phyloP scores from a whole-genome alignment of 2,888 invertebrate genomes.

The Cordilura impudica region DNA sequence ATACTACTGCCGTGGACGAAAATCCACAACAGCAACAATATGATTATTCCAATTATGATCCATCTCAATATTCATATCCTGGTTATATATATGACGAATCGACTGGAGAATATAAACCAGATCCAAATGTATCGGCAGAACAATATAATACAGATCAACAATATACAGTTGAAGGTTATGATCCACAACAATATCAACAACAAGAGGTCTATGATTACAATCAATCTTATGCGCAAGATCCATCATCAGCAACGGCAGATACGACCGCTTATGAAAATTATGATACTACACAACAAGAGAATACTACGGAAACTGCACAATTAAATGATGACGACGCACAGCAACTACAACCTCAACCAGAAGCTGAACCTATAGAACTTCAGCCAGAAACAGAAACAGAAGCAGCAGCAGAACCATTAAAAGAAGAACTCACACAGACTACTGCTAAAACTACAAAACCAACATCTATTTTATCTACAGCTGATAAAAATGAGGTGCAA shows the following conservation, averaged over 20 bases:
- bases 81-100: slow-evolving; percentile 75
- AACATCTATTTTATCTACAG: slow-evolving; percentile 71
- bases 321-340: not conserved
- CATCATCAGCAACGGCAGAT: slow-evolving; percentile 1
- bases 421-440: slow-evolving; percentile 19
- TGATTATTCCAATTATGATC: slow-evolving; percentile 75
- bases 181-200: slow-evolving; percentile 50
- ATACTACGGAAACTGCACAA: not conserved
- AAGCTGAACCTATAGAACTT: slow-evolving; percentile 2
- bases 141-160: slow-evolving; percentile 58
- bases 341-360: not conserved
- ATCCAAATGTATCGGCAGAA: slow-evolving; percentile 64
- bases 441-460: slow-evolving; percentile 61
- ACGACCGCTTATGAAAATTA: slow-evolving; percentile 21
- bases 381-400: not conserved
- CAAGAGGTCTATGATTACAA: slow-evolving; percentile 51
- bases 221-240: slow-evolving; percentile 42
- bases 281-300: slow-evolving; percentile 23
- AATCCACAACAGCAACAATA: slow-evolving; percentile 69
- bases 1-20: slow-evolving; percentile 62
- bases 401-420: not conserved
- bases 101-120: slow-evolving; percentile 73
- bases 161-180: slow-evolving; percentile 47
- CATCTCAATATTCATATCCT: slow-evolving; percentile 72
- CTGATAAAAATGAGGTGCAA: slow-evolving; percentile 72